These are phyloP conservation scores for Orbicella faveolata DNA, from an alignment of 64 coral and sea anemone species.

Conservation along the genomic window DNA sequence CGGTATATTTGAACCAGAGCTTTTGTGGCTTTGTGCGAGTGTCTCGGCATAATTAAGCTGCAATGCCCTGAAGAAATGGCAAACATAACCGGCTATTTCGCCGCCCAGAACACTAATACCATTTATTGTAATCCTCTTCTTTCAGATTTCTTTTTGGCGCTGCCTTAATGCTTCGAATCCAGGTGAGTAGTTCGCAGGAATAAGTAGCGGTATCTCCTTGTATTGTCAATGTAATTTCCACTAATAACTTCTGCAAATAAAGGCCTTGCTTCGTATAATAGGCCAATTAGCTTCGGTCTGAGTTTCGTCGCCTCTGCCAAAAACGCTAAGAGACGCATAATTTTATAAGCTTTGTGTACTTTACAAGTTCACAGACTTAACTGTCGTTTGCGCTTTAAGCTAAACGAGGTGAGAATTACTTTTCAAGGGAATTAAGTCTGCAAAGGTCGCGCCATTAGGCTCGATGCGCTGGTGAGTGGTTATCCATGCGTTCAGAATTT, in stretches of 20 bases:
- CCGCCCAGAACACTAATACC: conserved; percentile 6
- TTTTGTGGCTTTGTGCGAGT: neutral
- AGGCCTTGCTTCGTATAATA: conserved; percentile 96
- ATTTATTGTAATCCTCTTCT: conserved; percentile 35
- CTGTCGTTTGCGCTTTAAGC: conserved; percentile 24
- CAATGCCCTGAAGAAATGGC: conserved; percentile 13
- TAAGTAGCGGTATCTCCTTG: conserved; percentile 42
- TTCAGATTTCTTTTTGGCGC: conserved; percentile 87
- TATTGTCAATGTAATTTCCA: conserved; percentile 96
- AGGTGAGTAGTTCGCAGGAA: conserved; percentile 56
- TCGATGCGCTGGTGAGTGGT: conserved; percentile 14
- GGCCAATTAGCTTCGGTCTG: conserved; percentile 84
- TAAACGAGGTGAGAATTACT: conserved; percentile 47
- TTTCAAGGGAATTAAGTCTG: conserved; percentile 18
- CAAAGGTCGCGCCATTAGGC: conserved; percentile 19
- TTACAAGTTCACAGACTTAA: conserved; percentile 27
- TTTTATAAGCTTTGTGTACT: conserved; percentile 40
- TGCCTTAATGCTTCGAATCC: conserved; percentile 83
- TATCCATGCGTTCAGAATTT: conserved; percentile 53
- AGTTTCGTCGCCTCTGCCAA: conserved; percentile 68
- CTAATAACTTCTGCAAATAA: conserved; percentile 99
- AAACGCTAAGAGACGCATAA: conserved; percentile 61
- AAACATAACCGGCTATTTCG: neutral
- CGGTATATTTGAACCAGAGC: conserved; percentile 31
- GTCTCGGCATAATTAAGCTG: conserved; percentile 19